Percentiles rank a stretch among this genome's conserved stretches.
Conservation (phyloP, 1,140 invertebrate genomes). For the Daktulosphaira vitifoliae region DNA sequence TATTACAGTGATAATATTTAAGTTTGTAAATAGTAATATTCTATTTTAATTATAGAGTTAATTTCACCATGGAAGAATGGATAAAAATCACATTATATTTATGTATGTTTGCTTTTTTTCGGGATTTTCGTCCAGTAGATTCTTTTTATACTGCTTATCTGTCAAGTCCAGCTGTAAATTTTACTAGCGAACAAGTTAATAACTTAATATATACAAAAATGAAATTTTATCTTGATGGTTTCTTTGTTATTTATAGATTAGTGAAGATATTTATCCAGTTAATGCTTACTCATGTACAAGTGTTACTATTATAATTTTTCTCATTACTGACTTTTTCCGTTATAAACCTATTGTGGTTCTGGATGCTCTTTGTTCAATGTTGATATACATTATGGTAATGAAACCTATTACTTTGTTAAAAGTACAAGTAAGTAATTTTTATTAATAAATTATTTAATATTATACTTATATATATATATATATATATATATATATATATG, state of each 20-base stretch:
- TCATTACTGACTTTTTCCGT: constrained; percentile 70
- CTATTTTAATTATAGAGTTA: too few species aligned
- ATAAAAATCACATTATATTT: constrained; percentile 14
- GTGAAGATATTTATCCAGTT: constrained; percentile 70
- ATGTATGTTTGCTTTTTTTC: constrained; percentile 15
- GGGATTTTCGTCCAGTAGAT: constrained; percentile 28
- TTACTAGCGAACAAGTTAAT: constrained; percentile 17
- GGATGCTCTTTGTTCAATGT: constrained; percentile 57
- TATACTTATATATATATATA: too few species aligned
- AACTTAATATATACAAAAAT: too few species aligned
- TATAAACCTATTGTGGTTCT: constrained; percentile 77
- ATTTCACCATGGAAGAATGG: constrained; percentile 32
- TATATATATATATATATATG: too few species aligned
- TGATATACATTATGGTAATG: constrained; percentile 36
- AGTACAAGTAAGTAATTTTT: constrained; percentile 37
- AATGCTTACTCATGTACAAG: constrained; percentile 69
- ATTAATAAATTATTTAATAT: too few species aligned
- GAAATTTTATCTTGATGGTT: too few species aligned
- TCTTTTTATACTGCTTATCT: constrained; percentile 28
- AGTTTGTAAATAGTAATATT: too few species aligned
- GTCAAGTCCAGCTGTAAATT: constrained; percentile 21
- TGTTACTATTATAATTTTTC: constrained; percentile 62
- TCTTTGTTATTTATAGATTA: constrained; percentile 46
- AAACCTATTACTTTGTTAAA: constrained; percentile 29
- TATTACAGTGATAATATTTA: too few species aligned